Base-by-base conservation (phyloP, 2,888 invertebrate species). In the Drosophila multiciliata region DNA sequence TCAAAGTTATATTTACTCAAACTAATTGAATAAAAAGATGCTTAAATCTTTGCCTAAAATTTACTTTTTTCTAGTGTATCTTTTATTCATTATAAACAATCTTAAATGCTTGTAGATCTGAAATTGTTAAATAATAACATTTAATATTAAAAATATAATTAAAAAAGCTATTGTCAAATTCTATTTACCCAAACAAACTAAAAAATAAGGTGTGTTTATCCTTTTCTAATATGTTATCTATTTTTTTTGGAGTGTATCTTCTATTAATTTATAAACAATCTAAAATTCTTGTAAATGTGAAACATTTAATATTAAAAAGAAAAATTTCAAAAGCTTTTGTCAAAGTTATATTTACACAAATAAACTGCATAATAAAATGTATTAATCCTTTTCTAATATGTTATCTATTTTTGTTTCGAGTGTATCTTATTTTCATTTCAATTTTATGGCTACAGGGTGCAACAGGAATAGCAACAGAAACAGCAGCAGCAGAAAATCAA, bases 401-500 rank as follows among this genome's bases (percentile, higher is more conserved):
- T 7, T 23, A 3, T 1, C 2, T 0, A 15, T 7, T 23, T 15
- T 15, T 36, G n/a, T 20, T 23, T 4, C 4, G 45, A 45, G 23
- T 45, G 45, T 45, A 45, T 45, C 8, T 23, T 8, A 3, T 23
- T 23, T 15, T 45, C 3, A 8, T 7, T 45, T 45, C 15, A 15
- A 45, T 45, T 45, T 15, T 23, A 45, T 8, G 45, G 8, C 66
- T 48, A 23, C 11, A 60, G 36, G 29, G 40, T 29, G 29, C 29
- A 29, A 29, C 29, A 29, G 29, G 29, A 29, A 29, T 29, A 29
- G 29, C 26, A 26, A 26, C 2, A 26, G 26, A 4, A 29, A 29
- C 29, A 5, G 6, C 29, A 29, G 11, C 17, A 33, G 33, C 20
- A 23, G 32, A 23, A 35, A 60, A 26, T 3, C 29, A 23, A 11